These are phyloP conservation scores for Drosophila dives DNA, from an alignment of 2,888 invertebrate species.

Conservation along the genomic window DNA sequence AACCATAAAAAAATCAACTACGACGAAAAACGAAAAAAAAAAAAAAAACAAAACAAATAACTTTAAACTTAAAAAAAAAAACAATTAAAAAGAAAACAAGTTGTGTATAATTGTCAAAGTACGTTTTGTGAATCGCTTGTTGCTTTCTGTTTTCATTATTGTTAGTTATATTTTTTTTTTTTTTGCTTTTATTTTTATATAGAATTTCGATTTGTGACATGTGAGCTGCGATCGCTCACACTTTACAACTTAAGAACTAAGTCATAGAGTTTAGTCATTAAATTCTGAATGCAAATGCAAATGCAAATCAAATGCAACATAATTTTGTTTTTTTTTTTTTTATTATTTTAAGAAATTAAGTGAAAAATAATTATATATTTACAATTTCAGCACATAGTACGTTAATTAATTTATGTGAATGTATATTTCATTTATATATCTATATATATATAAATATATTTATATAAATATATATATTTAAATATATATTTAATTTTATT, in stretches of 20 bases:
- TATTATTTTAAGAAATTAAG: slow-evolving; percentile 11
- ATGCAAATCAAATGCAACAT: slow-evolving; percentile 22
- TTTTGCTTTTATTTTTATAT: slow-evolving; percentile 6
- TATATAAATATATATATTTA: slow-evolving; percentile 4
- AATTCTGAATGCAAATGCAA: slow-evolving; percentile 18
- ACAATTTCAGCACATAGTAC: slow-evolving; percentile 53
- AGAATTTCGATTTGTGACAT: slow-evolving; percentile 28
- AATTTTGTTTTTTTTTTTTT: slow-evolving; percentile 3
- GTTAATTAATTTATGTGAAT: slow-evolving; percentile 45
- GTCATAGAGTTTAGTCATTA: slow-evolving; percentile 65
- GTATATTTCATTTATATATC: slow-evolving; percentile 16
- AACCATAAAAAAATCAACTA: slow-evolving; percentile 27
- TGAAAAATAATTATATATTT: slow-evolving; percentile 27
- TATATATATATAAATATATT: slow-evolving; percentile 14
- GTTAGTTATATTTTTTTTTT: background rate
- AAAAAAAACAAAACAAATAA: slow-evolving; percentile 12
- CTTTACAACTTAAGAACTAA: slow-evolving; percentile 68
- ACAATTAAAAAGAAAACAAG: slow-evolving; percentile 5
- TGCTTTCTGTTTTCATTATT: slow-evolving; percentile 17
- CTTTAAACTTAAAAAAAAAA: background rate
- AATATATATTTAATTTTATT: slow-evolving; percentile 12
- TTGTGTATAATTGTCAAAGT: slow-evolving; percentile 12
- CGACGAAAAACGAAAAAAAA: slow-evolving; percentile 9
- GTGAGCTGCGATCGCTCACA: slow-evolving; percentile 23
- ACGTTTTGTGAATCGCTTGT: slow-evolving; percentile 39